Percentiles rank a stretch among this genome's conserved stretches.
Conservation (phyloP, 2,113 vertebrate species). For the Candoia aspera region DNA sequence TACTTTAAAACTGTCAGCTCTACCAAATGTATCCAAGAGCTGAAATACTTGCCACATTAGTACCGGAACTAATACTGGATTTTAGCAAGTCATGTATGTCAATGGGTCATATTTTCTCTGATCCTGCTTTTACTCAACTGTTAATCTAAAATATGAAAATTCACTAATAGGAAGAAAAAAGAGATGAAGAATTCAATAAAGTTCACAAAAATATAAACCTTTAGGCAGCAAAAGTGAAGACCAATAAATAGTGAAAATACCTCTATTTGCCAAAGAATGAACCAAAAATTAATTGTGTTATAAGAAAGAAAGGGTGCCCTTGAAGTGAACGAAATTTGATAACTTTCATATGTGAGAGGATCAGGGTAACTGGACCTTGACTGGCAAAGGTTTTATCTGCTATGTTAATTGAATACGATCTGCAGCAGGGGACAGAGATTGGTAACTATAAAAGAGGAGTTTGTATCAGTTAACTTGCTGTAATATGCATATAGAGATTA, state of each 20-base stretch:
- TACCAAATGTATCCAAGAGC: neutral
- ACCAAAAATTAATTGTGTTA: constrained; percentile 24
- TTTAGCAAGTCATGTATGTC: neutral
- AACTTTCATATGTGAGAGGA: neutral
- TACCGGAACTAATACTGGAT: neutral
- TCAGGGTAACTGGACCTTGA: neutral
- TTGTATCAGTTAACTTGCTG: neutral
- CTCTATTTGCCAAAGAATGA: neutral
- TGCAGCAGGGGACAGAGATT: constrained; percentile 7
- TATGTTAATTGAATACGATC: constrained; percentile 6
- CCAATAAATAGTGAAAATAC: neutral
- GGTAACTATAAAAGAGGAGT: neutral
- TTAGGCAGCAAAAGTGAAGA: neutral
- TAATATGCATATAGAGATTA: accelerated
- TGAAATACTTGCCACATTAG: neutral
- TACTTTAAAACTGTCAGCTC: neutral
- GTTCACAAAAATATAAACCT: constrained; percentile 10
- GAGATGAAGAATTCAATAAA: neutral
- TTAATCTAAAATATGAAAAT: constrained; percentile 7
- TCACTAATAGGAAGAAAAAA: constrained; percentile 6
- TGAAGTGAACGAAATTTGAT: constrained; percentile 2
- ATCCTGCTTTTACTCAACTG: neutral
- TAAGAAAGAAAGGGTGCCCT: neutral
- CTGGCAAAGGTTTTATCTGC: constrained; percentile 13
- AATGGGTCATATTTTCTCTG: neutral